phyloP scores from a whole-genome alignment of 1,140 invertebrate species.

The Nomia melanderi region DNA sequence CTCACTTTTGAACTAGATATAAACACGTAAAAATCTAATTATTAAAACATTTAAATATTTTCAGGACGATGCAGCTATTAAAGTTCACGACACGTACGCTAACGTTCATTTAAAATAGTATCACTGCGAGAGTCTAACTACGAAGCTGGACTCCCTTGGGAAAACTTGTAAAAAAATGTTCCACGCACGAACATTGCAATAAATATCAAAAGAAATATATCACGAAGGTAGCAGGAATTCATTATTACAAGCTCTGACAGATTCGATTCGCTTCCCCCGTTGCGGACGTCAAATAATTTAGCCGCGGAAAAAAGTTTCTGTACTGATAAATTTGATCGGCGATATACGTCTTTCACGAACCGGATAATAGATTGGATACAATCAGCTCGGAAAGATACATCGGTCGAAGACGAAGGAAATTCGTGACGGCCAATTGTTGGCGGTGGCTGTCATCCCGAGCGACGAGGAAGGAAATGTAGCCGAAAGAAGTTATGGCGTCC shows the following conservation, averaged over 20 bases:
- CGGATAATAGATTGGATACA: conserved; percentile 8
- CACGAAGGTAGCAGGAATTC: neutral
- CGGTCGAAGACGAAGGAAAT: conserved; percentile 1
- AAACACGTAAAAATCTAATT: too few species aligned
- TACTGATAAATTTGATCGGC: conserved; percentile 36
- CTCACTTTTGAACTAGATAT: too few species aligned
- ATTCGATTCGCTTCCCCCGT: neutral
- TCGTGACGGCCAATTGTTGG: conserved; percentile 38
- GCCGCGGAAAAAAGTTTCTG: neutral
- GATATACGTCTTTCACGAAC: neutral
- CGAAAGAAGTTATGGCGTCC: conserved; percentile 42
- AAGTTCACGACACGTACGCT: too few species aligned
- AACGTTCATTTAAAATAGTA: too few species aligned
- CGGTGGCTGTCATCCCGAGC: conserved; percentile 22
- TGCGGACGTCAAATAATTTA: neutral
- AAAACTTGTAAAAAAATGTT: neutral
- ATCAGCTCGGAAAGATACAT: neutral
- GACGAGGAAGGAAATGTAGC: conserved; percentile 23
- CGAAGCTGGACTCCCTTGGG: too few species aligned
- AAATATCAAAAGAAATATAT: neutral
- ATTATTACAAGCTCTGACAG: neutral
- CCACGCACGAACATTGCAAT: neutral
- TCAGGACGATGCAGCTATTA: too few species aligned
- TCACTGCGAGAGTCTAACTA: too few species aligned
- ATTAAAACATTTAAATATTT: too few species aligned